Percentiles rank a stretch among this genome's conserved stretches.
Conservation (phyloP, 2,113 vertebrate species). For the Euleptes europaea region DNA sequence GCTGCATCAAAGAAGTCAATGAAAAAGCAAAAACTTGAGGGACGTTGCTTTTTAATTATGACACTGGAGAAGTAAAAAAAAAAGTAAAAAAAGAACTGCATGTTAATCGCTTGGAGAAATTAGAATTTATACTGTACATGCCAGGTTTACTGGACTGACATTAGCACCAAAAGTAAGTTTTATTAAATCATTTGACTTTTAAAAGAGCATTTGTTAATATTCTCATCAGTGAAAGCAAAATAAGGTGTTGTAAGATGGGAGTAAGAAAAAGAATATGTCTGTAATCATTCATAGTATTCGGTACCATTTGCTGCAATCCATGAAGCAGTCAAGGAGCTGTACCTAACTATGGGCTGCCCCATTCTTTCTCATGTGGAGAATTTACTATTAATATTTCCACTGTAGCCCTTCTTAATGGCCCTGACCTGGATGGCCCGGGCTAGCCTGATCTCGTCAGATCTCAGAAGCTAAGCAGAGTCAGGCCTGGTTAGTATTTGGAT, state of each 20-base stretch:
- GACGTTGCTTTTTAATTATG: constrained; percentile 17
- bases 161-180: not conserved
- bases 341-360: not conserved
- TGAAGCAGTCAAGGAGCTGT: not conserved
- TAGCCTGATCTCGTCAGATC: too few species aligned
- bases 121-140: not conserved
- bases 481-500: too few species aligned
- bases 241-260: not conserved
- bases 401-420: not conserved
- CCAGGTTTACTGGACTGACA: not conserved
- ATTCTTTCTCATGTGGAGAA: not conserved
- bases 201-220: constrained; percentile 17
- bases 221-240: not conserved
- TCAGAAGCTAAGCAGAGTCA: too few species aligned
- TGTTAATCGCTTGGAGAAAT: constrained; percentile 36
- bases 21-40: constrained; percentile 39
- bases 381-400: not conserved
- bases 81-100: not conserved
- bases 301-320: not conserved
- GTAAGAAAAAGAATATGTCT: not conserved
- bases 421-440: too few species aligned
- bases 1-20: constrained; percentile 37
- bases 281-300: not conserved
- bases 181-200: constrained; percentile 8
- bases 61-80: not conserved